Conservation (phyloP, 2,113 vertebrate species). For the Oncorhynchus gorbuscha region DNA sequence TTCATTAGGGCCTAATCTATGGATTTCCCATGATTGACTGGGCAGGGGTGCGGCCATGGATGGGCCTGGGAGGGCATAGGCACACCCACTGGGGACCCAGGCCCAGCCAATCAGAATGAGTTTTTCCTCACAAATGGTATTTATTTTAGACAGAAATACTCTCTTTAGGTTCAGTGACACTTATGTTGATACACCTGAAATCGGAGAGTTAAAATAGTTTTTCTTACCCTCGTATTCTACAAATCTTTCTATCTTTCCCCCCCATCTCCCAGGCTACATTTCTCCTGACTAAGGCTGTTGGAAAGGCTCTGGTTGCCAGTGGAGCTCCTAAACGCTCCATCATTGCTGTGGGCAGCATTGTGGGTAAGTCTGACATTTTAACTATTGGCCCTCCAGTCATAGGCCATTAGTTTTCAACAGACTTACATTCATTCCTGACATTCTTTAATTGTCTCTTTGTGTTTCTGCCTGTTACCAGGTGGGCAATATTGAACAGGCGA, state of each 20-base stretch:
- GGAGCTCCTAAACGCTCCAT: slow-evolving; percentile 81
- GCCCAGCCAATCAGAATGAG: no score
- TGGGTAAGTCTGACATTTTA: slow-evolving; percentile 69
- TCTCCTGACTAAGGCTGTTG: slow-evolving; percentile 81
- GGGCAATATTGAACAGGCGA: slow-evolving; percentile 84
- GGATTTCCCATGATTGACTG: no score
- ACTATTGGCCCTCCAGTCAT: neutral
- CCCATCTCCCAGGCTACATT: slow-evolving; percentile 75
- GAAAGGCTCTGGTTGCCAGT: slow-evolving; percentile 78
- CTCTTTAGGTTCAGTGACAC: neutral
- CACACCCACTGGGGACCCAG: no score
- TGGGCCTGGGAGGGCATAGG: no score
- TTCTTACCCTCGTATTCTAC: neutral
- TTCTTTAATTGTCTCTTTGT: neutral
- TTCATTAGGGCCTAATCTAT: no score
- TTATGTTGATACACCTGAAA: neutral
- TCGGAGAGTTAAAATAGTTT: neutral
- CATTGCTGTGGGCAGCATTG: slow-evolving; percentile 84
- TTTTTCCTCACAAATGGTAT: no score
- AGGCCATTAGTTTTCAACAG: neutral
- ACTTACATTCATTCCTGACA: neutral
- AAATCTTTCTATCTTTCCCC: neutral
- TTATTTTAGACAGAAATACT: neutral
- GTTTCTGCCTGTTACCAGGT: slow-evolving; percentile 65
- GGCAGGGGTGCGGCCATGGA: no score